A percentile compares a stretch with the other conserved stretches of the same genome.
Evolutionary conservation across 2,888 invertebrate genomes (phyloP).

Genomic region (Drosophila siamana): DNA sequence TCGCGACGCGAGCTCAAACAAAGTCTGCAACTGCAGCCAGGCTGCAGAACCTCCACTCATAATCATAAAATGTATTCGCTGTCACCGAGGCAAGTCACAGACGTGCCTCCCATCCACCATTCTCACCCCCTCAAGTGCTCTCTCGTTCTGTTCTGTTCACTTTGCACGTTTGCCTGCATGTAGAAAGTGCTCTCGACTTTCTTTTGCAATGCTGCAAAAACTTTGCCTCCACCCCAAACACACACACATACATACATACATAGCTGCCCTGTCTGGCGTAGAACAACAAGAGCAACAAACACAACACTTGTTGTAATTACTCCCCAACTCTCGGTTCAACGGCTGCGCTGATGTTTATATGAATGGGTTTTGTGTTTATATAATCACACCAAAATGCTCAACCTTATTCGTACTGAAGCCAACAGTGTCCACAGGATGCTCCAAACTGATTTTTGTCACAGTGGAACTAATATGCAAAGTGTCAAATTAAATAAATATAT

Average conservation of each 20-base stretch:
- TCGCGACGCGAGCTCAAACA: constrained; percentile 10
- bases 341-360: constrained; percentile 70
- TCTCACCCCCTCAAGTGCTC: background rate
- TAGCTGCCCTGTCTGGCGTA: constrained; percentile 13
- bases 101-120: background rate
- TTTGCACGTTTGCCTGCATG: constrained; percentile 38
- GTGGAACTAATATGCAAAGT: constrained; percentile 9
- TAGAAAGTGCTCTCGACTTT: constrained; percentile 25
- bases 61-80: constrained; percentile 78
- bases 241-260: background rate
- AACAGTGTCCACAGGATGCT: constrained; percentile 11
- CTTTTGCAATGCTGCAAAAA: constrained; percentile 47
- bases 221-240: constrained; percentile 17
- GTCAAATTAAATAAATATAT: too few relatives aligned
- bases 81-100: constrained; percentile 52
- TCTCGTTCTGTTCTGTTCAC: background rate
- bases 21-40: constrained; percentile 23
- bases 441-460: constrained; percentile 31
- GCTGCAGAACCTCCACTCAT: constrained; percentile 55
- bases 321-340: constrained; percentile 57
- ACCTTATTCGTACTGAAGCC: constrained; percentile 34
- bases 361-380: constrained; percentile 72
- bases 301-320: constrained; percentile 78
- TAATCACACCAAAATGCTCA: constrained; percentile 70
- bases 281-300: constrained; percentile 26